phyloP scores from a whole-genome alignment of 2,888 invertebrate genomes.

The Phyto melanocephala region DNA sequence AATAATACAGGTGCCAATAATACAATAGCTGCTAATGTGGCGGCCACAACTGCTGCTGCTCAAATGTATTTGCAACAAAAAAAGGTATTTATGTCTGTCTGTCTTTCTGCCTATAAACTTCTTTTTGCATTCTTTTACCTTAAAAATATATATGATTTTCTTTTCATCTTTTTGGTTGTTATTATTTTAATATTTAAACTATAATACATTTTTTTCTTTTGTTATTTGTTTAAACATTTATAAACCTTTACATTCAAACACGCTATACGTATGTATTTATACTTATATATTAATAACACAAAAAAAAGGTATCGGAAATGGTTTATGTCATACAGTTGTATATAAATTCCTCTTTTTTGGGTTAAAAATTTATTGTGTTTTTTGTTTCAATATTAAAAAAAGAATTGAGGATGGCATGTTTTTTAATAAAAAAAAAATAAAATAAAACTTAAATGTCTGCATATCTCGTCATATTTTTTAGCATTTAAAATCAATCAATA shows the following conservation, averaged over 20 bases:
- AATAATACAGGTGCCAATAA: conserved; percentile 64
- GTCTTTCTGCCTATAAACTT: background rate
- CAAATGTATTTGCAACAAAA: conserved; percentile 77
- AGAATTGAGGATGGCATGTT: conserved; percentile 54
- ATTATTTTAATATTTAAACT: conserved; percentile 27
- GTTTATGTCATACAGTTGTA: conserved; percentile 58
- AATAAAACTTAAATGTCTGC: conserved; percentile 20
- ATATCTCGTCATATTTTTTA: conserved; percentile 47
- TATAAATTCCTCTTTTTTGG: conserved; percentile 46
- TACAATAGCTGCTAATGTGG: conserved; percentile 62
- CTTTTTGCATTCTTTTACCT: conserved; percentile 13
- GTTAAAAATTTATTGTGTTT: conserved; percentile 48
- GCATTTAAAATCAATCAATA: conserved; percentile 56
- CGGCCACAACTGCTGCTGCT: conserved; percentile 69
- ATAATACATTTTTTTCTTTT: conserved; percentile 17
- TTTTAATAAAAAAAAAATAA: conserved; percentile 16
- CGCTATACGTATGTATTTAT: conserved; percentile 12
- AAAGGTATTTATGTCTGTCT: conserved; percentile 72
- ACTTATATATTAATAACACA: conserved; percentile 10
- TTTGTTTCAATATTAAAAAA: conserved; percentile 22
- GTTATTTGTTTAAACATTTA: conserved; percentile 18
- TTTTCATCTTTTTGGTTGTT: conserved; percentile 19
- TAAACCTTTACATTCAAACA: conserved; percentile 35
- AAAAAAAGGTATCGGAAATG: conserved; percentile 51
- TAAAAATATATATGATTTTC: conserved; percentile 40